Evolutionary conservation across 2,888 invertebrate genomes (phyloP).

Genomic region (Lasioglossum calceatum): DNA sequence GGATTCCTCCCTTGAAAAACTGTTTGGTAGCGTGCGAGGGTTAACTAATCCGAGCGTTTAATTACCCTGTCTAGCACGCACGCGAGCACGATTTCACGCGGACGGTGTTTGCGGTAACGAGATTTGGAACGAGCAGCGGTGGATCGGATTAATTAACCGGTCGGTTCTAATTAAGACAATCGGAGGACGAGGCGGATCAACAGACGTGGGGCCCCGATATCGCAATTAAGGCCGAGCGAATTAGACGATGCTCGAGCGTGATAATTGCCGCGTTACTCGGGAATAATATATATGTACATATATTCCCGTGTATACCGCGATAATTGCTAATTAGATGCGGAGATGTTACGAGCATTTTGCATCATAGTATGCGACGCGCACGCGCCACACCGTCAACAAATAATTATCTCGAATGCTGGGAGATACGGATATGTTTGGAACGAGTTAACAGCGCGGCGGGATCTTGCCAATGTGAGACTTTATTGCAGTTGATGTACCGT

Average conservation of each 20-base stretch:
- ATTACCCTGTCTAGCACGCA: background rate
- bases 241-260: background rate
- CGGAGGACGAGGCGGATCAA: background rate
- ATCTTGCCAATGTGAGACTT: background rate
- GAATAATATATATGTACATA: background rate
- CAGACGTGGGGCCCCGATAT: background rate
- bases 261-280: background rate
- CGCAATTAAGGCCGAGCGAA: background rate
- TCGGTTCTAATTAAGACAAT: conserved; percentile 24
- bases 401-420: background rate
- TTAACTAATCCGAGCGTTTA: background rate
- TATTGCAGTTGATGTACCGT: background rate
- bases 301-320: background rate
- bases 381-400: background rate
- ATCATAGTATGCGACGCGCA: background rate
- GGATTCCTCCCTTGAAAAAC: background rate
- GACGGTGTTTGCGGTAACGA: background rate
- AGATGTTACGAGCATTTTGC: background rate
- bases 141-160: conserved; percentile 22
- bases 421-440: background rate
- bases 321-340: background rate
- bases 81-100: background rate
- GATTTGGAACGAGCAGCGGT: background rate
- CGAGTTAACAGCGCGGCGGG: background rate
- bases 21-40: background rate